Evolutionary conservation across 2,888 invertebrate genomes (phyloP).

Genomic region (Drosophila kokeensis): DNA sequence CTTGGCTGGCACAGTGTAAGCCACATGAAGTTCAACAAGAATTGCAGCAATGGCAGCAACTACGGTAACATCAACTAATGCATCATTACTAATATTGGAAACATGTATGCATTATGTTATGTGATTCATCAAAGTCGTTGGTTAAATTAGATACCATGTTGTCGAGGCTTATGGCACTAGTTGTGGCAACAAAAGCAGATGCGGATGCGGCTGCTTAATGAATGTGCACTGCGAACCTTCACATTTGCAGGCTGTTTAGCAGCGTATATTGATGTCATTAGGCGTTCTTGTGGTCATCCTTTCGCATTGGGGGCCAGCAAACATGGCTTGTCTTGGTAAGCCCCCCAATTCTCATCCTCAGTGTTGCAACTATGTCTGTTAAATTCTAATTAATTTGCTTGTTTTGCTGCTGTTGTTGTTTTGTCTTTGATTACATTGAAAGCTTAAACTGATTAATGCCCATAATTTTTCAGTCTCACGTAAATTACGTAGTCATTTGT

Average conservation of each 20-base stretch:
- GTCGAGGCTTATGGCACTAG: constrained; percentile 24
- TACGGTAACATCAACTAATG: constrained; percentile 1
- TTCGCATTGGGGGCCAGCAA: constrained; percentile 2
- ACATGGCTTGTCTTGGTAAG: background rate
- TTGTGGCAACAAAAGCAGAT: constrained; percentile 39
- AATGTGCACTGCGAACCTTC: constrained; percentile 50
- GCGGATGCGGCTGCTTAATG: constrained; percentile 68
- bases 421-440: constrained; percentile 61
- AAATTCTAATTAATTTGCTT: constrained; percentile 67
- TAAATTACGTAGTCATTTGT: constrained; percentile 41
- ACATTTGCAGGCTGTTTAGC: constrained; percentile 38
- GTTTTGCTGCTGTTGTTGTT: constrained; percentile 15
- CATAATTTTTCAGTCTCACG: constrained; percentile 53
- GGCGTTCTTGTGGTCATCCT: constrained; percentile 48
- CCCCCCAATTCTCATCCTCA: background rate
- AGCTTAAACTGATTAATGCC: constrained; percentile 57
- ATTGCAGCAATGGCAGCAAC: background rate
- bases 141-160: constrained; percentile 14
- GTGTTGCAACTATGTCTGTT: constrained; percentile 40
- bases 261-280: constrained; percentile 53
- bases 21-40: constrained; percentile 25
- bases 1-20: background rate
- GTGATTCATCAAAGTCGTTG: constrained; percentile 39
- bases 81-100: constrained; percentile 4
- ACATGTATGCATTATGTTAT: constrained; percentile 30